Percentiles rank a stretch among this genome's conserved stretches.
Conservation (phyloP, 2,113 vertebrate genomes). For the Psittacula cyanocephala region DNA sequence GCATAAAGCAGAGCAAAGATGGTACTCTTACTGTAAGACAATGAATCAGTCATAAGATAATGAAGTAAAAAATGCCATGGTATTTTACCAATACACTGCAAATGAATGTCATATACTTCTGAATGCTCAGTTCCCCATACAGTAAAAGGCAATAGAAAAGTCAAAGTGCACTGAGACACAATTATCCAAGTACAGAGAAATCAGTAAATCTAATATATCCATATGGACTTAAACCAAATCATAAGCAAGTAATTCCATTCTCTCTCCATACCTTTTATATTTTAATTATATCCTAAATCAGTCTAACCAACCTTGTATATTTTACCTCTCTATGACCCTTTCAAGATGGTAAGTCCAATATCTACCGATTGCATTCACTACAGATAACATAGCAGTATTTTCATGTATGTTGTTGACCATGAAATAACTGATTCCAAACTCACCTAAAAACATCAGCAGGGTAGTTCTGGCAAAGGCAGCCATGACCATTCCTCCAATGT, state of each 20-base stretch:
- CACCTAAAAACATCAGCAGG: conserved; percentile 89
- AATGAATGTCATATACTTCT: neutral
- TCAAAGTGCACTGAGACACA: neutral
- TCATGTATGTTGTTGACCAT: neutral
- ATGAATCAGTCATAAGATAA: neutral
- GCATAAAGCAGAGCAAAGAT: conserved; percentile 83
- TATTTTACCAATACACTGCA: neutral
- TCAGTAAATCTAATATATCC: neutral
- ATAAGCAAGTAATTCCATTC: neutral
- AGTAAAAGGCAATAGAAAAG: neutral
- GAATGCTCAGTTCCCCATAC: neutral
- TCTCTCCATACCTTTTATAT: neutral
- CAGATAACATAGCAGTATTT: neutral
- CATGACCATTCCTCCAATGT: conserved; percentile 76
- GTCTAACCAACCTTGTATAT: neutral
- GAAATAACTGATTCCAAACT: conserved; percentile 55
- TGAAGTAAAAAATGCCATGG: neutral
- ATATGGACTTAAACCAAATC: neutral
- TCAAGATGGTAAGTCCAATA: neutral
- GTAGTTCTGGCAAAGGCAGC: conserved; percentile 88
- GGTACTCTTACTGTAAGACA: conserved; percentile 82
- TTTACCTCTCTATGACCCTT: neutral
- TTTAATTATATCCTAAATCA: neutral
- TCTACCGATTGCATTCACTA: neutral
- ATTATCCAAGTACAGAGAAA: neutral